Percentiles rank a stretch among this genome's conserved stretches.
These are phyloP conservation scores for Apodemia hepburni DNA, from an alignment of 2,888 invertebrate species.

Conservation along the genomic window DNA sequence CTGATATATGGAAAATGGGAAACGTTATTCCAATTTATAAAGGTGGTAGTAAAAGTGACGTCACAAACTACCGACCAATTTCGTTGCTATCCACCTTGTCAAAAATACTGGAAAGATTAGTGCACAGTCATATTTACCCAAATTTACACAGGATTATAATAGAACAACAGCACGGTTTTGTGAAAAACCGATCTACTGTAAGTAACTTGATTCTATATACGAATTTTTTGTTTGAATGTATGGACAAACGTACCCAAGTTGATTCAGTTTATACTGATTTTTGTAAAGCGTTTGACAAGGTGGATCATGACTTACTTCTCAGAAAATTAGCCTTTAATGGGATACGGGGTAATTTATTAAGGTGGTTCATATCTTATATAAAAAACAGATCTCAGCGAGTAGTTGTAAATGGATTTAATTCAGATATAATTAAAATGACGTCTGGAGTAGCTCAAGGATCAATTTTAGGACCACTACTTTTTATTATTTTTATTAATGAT, in stretches of 20 bases:
- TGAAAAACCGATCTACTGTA: conserved; percentile 3
- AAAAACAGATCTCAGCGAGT: background rate
- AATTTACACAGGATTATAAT: conserved; percentile 7
- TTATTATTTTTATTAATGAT: background rate
- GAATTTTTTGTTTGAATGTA: conserved; percentile 9
- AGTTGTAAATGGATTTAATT: background rate
- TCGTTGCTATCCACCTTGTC: conserved; percentile 6
- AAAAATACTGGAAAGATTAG: conserved; percentile 9
- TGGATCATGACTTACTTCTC: background rate
- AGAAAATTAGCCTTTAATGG: background rate
- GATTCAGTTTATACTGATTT: background rate
- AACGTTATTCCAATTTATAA: background rate
- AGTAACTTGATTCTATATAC: conserved; percentile 8
- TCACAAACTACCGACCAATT: background rate
- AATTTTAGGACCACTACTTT: background rate
- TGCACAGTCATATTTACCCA: conserved; percentile 2
- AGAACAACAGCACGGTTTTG: conserved; percentile 16
- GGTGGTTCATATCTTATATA: background rate
- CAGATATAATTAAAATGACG: background rate
- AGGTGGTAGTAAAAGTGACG: background rate
- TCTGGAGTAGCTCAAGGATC: background rate
- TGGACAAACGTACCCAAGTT: background rate
- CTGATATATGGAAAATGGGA: background rate
- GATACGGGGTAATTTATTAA: background rate
- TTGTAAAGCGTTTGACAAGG: background rate